Base-by-base conservation (phyloP, 2,797 vertebrate genomes). In the Propithecus perrieri region DNA sequence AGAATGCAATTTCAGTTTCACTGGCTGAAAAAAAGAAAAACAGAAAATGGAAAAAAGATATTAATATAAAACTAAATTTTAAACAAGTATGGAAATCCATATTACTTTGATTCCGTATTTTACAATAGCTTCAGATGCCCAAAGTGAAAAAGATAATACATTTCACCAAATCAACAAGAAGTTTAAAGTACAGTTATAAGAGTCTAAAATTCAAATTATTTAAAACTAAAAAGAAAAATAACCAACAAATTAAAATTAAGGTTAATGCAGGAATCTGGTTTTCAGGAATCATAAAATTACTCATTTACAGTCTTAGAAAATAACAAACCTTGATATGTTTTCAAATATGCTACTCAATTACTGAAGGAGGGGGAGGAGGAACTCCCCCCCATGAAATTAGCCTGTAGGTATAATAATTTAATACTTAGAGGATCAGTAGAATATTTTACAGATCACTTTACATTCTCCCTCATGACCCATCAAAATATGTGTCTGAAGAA, bases 1-100 rank as follows among this genome's bases (percentile, higher is more conserved):
- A 99, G 98, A 99, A 99, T 78, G 99, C 99, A 97, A 99, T 97
- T 97, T 99, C 99, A 0, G 99, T 99, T 98, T 99, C 99, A 97
- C 99, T 99, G 79, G 98, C 99, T 99, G 98, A 94, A 98, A 98
- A 0, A 1, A 97, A 96, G 90, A 81, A 89, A 96, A 85, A 85
- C 89, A 98, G 95, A 94, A 93, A 93, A 94, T 69, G 69, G 55
- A 65, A 94, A 93, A 91, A 67, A 65, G 33, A n/a, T 75, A 65
- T 94, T 96, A 95, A 97, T 88, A 38, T 83, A 67, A 96, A 97
- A 89, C 48, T 92, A 93, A 71, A 86, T 93, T 97, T 93, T 94
- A 96, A 96, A 85, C 63, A 95, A 96, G 65, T 86, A 93, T 72
- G 30, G 72, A 95, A 94, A 93, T 76, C 67, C 8, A 0, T 12